Evolutionary conservation across 35 echinoderm and acorn worm genomes (phyloP).

Genomic region (Heliocidaris erythrogramma): DNA sequence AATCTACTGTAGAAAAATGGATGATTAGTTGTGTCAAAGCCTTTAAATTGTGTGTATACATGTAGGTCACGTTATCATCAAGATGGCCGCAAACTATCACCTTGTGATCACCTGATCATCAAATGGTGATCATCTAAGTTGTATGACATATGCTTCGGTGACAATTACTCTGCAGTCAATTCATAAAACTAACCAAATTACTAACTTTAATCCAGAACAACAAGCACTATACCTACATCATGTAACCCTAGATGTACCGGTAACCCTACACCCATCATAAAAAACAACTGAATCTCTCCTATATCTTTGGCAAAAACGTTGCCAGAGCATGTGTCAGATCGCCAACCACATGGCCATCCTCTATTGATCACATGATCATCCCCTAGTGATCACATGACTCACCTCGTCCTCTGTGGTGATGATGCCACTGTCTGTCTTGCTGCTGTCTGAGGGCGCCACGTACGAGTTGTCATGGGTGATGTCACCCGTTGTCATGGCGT

Average conservation of each 20-base stretch:
- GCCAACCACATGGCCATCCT: not conserved
- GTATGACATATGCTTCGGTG: too few species aligned
- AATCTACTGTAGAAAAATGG: not conserved
- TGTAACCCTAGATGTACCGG: too few species aligned
- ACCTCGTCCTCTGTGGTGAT: constrained; percentile 60
- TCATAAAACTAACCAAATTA: too few species aligned
- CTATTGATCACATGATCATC: not conserved
- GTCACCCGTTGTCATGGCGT: constrained; percentile 12
- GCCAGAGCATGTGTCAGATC: too few species aligned
- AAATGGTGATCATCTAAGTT: not conserved
- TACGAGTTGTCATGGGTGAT: constrained; percentile 40
- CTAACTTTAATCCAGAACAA: too few species aligned
- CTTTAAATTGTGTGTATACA: not conserved
- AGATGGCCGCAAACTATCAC: not conserved
- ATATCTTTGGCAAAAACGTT: too few species aligned
- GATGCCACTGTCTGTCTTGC: constrained; percentile 53
- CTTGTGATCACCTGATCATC: not conserved
- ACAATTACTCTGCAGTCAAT: too few species aligned
- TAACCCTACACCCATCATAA: too few species aligned
- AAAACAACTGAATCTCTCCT: too few species aligned
- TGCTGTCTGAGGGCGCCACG: constrained; percentile 44
- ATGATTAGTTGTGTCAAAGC: not conserved
- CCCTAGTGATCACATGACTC: not conserved
- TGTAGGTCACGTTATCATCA: not conserved
- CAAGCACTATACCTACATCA: too few species aligned